phyloP scores from a whole-genome alignment of 2,797 vertebrate genomes.

The Distichodus sexfasciatus region DNA sequence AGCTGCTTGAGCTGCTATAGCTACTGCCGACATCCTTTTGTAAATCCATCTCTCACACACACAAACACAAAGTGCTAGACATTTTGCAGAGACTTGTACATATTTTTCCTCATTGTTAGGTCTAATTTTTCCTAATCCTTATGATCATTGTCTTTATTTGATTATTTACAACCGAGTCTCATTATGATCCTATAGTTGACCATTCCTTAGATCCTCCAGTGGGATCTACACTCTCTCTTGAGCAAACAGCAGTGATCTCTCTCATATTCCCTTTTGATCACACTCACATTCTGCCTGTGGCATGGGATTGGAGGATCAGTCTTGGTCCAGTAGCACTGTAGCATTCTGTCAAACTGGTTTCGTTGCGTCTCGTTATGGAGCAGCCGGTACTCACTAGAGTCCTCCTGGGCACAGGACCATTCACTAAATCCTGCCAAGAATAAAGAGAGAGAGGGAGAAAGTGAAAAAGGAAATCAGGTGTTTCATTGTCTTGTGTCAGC shows the following conservation, averaged over 20 bases:
- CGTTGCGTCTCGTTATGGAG: background rate
- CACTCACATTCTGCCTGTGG: background rate
- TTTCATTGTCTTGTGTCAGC: background rate
- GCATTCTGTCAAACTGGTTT: background rate
- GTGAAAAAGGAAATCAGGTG: background rate
- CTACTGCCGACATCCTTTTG: too few relatives aligned
- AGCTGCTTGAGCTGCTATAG: too few relatives aligned
- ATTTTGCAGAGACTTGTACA: too few relatives aligned
- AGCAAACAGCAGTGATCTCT: too few relatives aligned
- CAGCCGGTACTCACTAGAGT: background rate
- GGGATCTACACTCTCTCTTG: too few relatives aligned
- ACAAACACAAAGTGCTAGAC: too few relatives aligned
- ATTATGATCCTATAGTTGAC: too few relatives aligned
- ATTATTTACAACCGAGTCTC: too few relatives aligned
- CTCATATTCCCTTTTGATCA: background rate
- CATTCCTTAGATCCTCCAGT: too few relatives aligned
- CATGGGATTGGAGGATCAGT: background rate
- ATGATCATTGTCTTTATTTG: too few relatives aligned
- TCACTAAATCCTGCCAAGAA: background rate
- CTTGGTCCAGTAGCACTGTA: background rate
- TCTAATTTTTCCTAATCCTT: too few relatives aligned
- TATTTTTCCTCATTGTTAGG: too few relatives aligned
- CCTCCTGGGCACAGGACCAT: background rate
- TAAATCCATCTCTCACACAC: background rate
- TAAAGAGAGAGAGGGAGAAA: background rate